Evolutionary conservation across 2,888 invertebrate genomes (phyloP).

Genomic region (Branchipolynoe longqiensis): DNA sequence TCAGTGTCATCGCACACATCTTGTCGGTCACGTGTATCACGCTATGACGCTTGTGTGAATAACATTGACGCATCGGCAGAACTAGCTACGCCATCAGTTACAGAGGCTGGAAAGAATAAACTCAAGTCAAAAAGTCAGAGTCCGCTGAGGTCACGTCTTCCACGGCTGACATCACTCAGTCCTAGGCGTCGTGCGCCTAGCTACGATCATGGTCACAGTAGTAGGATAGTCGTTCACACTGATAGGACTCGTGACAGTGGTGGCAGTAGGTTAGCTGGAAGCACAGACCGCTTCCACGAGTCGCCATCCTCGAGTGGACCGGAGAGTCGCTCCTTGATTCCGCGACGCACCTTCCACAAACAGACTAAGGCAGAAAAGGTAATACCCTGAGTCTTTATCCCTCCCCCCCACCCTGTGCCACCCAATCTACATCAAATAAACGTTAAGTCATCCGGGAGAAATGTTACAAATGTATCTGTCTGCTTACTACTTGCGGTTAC

Average conservation of each 20-base stretch:
- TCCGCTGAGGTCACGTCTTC: conserved; percentile 41
- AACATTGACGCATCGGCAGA: neutral
- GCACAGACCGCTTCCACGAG: neutral
- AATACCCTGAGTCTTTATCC: too few relatives aligned
- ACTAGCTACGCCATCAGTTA: neutral
- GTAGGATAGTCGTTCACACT: too few relatives aligned
- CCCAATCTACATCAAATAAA: too few relatives aligned
- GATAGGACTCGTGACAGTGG: too few relatives aligned
- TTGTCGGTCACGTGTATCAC: neutral
- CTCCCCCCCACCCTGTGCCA: too few relatives aligned
- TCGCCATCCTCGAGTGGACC: conserved; percentile 18
- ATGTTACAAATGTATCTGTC: too few relatives aligned
- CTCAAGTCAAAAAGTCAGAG: conserved; percentile 43
- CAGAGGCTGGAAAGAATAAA: neutral
- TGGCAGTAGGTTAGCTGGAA: too few relatives aligned
- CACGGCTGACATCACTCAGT: conserved; percentile 33
- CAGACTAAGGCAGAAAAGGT: conserved; percentile 13
- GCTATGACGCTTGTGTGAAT: neutral
- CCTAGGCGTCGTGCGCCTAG: conserved; percentile 37
- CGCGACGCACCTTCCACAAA: conserved; percentile 1
- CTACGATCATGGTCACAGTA: too few relatives aligned
- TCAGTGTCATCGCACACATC: conserved; percentile 11
- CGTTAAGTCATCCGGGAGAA: too few relatives aligned
- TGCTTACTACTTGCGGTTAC: too few relatives aligned
- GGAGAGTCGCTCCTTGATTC: conserved; percentile 25